These are phyloP conservation scores for Eclectus roratus DNA, from an alignment of 2,113 vertebrate genomes.

Conservation along the genomic window DNA sequence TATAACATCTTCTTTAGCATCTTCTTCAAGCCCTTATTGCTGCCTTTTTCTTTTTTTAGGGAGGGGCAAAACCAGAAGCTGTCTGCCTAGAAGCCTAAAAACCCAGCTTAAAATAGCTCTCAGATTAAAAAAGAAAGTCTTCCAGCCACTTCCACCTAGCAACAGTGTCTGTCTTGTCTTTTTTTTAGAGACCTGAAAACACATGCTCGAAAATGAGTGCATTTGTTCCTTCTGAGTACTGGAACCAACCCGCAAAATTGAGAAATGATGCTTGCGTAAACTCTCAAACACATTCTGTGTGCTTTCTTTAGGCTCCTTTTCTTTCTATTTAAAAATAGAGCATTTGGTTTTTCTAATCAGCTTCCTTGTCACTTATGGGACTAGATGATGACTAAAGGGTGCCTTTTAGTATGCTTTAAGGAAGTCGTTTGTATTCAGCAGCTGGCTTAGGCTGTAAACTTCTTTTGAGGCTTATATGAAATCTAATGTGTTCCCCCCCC, in stretches of 20 bases:
- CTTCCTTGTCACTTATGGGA: slow-evolving; percentile 43
- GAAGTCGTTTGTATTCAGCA: slow-evolving; percentile 37
- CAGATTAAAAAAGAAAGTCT: slow-evolving; percentile 52
- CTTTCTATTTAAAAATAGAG: slow-evolving; percentile 7
- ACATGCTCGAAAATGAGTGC: background rate
- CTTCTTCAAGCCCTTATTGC: background rate
- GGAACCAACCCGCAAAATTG: slow-evolving; percentile 27
- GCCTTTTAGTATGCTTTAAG: slow-evolving; percentile 17
- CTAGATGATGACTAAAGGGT: slow-evolving; percentile 19
- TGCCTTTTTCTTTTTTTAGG: background rate
- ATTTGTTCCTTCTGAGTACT: slow-evolving; percentile 41
- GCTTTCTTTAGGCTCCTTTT: slow-evolving; percentile 32
- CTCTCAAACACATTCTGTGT: background rate
- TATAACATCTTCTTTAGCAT: slow-evolving; percentile 9
- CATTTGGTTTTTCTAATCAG: slow-evolving; percentile 39
- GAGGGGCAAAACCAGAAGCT: background rate
- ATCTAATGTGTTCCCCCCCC: background rate
- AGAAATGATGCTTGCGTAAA: slow-evolving; percentile 23
- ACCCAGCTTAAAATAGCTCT: slow-evolving; percentile 50
- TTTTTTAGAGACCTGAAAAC: slow-evolving; percentile 4
- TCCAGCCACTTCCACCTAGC: slow-evolving; percentile 60
- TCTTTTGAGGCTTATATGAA: background rate
- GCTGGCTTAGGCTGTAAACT: slow-evolving; percentile 2
- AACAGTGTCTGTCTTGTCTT: background rate
- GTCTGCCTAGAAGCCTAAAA: slow-evolving; percentile 50